Evolutionary conservation across 2,797 vertebrate species (phyloP).

Genomic region (Pangasius djambal): DNA sequence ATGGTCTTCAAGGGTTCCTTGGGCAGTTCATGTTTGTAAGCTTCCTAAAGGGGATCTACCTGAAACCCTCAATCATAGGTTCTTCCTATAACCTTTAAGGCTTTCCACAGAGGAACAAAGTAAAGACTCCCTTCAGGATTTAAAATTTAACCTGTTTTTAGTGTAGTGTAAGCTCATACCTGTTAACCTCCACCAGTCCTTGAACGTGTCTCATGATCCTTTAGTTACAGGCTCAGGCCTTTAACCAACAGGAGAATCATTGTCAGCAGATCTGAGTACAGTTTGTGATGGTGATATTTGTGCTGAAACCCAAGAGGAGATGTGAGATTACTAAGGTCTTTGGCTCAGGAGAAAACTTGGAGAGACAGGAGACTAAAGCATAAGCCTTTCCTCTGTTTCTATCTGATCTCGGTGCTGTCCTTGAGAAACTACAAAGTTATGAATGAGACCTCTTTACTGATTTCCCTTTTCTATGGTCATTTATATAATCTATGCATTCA

Average conservation of each 20-base stretch:
- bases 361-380: background rate
- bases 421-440: constrained; percentile 3
- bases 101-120: background rate
- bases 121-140: background rate
- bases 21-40: background rate
- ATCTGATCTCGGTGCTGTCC: background rate
- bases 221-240: background rate
- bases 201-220: background rate
- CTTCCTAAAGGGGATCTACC: background rate
- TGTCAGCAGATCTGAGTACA: background rate
- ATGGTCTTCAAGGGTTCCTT: background rate
- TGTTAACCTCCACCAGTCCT: background rate
- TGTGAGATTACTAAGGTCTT: background rate
- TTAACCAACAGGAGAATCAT: background rate
- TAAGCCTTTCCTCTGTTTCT: background rate
- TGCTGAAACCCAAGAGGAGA: background rate
- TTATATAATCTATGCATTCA: constrained; percentile 19
- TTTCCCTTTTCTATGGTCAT: background rate
- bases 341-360: background rate
- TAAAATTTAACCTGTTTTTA: background rate
- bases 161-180: background rate
- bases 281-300: background rate
- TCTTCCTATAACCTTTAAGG: background rate
- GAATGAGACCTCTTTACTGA: background rate
- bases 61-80: background rate